A percentile compares a stretch with the other conserved stretches of the same genome.
Conservation (phyloP, 2,888 invertebrate genomes). For the Spisula solida region DNA sequence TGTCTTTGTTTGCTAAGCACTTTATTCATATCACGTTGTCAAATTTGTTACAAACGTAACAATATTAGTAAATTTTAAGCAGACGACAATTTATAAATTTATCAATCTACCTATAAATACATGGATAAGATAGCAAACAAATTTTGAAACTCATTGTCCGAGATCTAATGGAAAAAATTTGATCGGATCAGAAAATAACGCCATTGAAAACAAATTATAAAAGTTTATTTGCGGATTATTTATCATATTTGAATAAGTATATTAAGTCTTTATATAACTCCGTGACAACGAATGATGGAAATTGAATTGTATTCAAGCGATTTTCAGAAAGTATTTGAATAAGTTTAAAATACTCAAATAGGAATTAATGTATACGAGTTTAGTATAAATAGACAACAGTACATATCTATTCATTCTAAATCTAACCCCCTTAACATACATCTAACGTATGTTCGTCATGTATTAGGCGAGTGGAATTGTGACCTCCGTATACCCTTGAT, state of each 20-base stretch:
- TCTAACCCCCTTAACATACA: neutral
- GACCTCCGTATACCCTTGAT: neutral
- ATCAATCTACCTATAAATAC: neutral
- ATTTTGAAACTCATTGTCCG: neutral
- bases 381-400: constrained; percentile 18
- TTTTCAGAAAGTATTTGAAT: constrained; percentile 12
- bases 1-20: neutral
- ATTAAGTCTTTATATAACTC: neutral
- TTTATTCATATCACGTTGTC: neutral
- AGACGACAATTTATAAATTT: neutral
- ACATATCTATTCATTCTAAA: neutral
- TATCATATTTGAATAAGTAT: constrained; percentile 7
- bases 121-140: neutral
- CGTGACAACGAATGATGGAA: neutral
- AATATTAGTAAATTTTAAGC: neutral
- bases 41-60: neutral
- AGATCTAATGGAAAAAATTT: neutral
- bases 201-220: neutral
- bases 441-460: neutral
- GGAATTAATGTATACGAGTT: neutral
- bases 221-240: constrained; percentile 11
- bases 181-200: constrained; percentile 10
- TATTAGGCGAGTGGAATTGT: neutral
- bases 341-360: constrained; percentile 3
- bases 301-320: constrained; percentile 11